Conservation (phyloP, 1,140 invertebrate species). For the Chelonus insularis region DNA sequence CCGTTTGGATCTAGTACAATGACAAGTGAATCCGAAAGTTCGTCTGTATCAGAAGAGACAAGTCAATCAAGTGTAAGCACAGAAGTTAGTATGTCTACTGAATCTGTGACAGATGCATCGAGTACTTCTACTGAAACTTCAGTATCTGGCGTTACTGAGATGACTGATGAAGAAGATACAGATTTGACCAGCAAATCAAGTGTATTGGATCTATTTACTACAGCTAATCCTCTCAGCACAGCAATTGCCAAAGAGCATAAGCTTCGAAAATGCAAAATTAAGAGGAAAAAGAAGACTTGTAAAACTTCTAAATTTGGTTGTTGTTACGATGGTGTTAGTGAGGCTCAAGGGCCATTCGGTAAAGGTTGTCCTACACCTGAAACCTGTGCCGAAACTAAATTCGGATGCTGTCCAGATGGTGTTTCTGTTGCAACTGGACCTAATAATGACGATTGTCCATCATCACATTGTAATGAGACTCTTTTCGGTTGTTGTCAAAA, state of each 20-base stretch:
- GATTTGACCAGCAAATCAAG: constrained; percentile 42
- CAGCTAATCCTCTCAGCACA: constrained; percentile 50
- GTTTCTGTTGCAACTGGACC: constrained; percentile 78
- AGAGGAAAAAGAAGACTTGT: constrained; percentile 66
- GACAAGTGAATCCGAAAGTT: constrained; percentile 22
- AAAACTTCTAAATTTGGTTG: constrained; percentile 79
- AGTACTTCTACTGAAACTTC: too few species aligned
- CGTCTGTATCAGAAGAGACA: constrained; percentile 31
- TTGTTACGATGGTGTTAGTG: constrained; percentile 83
- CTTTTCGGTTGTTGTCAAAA: constrained; percentile 87
- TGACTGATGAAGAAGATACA: constrained; percentile 28
- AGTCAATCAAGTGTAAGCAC: constrained; percentile 31
- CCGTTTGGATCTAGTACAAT: constrained; percentile 20
- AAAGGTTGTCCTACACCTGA: constrained; percentile 74
- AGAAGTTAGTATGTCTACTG: constrained; percentile 31
- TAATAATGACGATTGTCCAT: constrained; percentile 76
- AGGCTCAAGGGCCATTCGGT: constrained; percentile 82
- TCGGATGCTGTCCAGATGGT: constrained; percentile 88
- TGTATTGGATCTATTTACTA: constrained; percentile 48
- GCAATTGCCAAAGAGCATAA: constrained; percentile 58
- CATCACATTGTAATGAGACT: constrained; percentile 73
- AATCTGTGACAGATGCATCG: too few species aligned
- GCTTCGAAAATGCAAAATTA: constrained; percentile 66
- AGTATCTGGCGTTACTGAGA: constrained; percentile 24
- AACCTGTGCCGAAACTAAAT: constrained; percentile 80